phyloP scores from a whole-genome alignment of 2,888 invertebrate genomes.

The Athalia circularis region DNA sequence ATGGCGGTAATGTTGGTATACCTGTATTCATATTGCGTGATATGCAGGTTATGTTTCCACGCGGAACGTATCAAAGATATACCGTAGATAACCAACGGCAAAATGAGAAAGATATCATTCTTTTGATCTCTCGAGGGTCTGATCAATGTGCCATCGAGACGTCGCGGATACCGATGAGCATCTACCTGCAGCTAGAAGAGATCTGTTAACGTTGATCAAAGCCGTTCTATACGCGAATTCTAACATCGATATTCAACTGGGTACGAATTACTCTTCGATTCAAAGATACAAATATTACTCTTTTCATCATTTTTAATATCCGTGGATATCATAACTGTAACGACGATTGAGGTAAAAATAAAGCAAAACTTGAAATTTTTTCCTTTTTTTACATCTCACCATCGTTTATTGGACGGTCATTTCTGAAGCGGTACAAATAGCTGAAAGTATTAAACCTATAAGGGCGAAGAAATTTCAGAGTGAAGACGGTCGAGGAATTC shows the following conservation, averaged over 20 bases:
- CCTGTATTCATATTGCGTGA: too few relatives aligned
- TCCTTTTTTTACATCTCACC: background rate
- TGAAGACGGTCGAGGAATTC: slow-evolving; percentile 1
- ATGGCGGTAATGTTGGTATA: background rate
- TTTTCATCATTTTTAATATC: too few relatives aligned
- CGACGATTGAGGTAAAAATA: too few relatives aligned
- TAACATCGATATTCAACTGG: slow-evolving; percentile 1
- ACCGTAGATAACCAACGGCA: background rate
- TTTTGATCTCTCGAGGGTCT: slow-evolving; percentile 29
- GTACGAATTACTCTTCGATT: background rate
- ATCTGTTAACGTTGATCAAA: slow-evolving; percentile 22
- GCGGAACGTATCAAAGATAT: too few relatives aligned
- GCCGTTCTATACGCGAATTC: slow-evolving; percentile 6
- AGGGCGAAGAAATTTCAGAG: slow-evolving; percentile 25
- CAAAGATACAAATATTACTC: slow-evolving; percentile 15
- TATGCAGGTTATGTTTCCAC: too few relatives aligned
- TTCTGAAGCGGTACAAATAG: too few relatives aligned
- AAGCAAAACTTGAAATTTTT: too few relatives aligned
- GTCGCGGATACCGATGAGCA: slow-evolving; percentile 3
- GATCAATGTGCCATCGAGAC: slow-evolving; percentile 16
- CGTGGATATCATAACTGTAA: too few relatives aligned
- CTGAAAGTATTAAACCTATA: slow-evolving; percentile 16
- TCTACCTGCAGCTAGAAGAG: background rate
- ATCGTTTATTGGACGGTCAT: slow-evolving; percentile 16
- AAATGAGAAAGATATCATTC: slow-evolving; percentile 13